Evolutionary conservation across 2,797 vertebrate genomes (phyloP), one percentile per base, ranked within the genome.

Genomic region (Poecilia picta): DNA sequence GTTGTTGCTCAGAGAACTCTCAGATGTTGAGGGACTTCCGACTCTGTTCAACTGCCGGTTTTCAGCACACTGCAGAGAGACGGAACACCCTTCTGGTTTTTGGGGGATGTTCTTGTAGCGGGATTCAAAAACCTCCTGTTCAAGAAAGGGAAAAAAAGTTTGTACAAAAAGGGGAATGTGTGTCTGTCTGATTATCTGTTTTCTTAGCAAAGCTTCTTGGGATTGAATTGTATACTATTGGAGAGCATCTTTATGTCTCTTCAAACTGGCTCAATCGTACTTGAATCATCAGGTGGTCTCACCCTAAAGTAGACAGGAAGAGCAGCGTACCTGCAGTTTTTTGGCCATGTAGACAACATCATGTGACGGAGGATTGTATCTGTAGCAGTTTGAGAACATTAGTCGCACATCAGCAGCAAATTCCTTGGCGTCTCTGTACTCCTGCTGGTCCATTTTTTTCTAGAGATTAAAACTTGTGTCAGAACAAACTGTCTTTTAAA

Each of bases 361-460:
- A 64, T 96, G 94, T 16, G 96, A 94, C 39, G 97, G 95, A 82
- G 97, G 96, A 88, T 97, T 97, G 80, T 90, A 96, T 89, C 96
- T 97, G 89, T 98, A 98, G 90, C 95, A 98, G 89, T 95, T 98
- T 90, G 96, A 96, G 84, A 99, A 98, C 98, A 99, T 98, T 81
- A 97, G 91, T 76, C 97, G 96, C 72, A 99, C 86, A 89, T 99
- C 98, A 2, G 96, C 93, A 72, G 97, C 97, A 93, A 99, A 98
- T 80, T 97, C 96, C 81, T 96, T 95, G 20, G 94, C 94, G 43
- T 95, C 91, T 2, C 86, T 91, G 79, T 99, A 99, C 78, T 96
- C 95, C 31, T 93, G 92, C 0, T 93, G 95, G 77, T 97, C 97
- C 95, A 99, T 96, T 93, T 98, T 99, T 83, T 91, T 96, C 98